Conservation (phyloP, 1,140 invertebrate genomes). For the Sycobia sp. region DNA sequence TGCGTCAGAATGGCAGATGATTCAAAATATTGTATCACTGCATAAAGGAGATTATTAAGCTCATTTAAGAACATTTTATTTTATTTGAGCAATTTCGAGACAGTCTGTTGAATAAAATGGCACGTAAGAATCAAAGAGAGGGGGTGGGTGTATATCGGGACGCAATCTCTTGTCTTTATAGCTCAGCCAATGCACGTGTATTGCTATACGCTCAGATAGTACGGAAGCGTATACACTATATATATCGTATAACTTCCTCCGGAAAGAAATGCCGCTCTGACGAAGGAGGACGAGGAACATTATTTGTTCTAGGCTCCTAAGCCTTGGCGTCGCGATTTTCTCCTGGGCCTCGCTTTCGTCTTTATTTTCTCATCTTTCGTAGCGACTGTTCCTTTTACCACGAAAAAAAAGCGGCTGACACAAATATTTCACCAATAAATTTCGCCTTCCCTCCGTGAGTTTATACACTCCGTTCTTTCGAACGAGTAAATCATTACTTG, state of each 20-base stretch:
- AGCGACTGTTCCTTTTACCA: no score
- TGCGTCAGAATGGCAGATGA: no score
- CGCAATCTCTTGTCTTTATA: slow-evolving; percentile 5
- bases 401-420: neutral
- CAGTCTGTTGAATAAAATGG: no score
- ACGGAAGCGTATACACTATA: no score
- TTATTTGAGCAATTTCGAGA: no score
- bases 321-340: slow-evolving; percentile 47
- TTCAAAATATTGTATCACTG: no score
- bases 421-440: neutral
- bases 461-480: no score
- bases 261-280: slow-evolving; percentile 53
- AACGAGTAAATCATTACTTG: no score
- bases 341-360: slow-evolving; percentile 30
- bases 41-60: no score
- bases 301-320: slow-evolving; percentile 57
- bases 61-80: no score
- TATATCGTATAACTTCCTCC: slow-evolving; percentile 29
- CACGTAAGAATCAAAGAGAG: neutral
- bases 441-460: no score
- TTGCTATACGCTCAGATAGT: slow-evolving; percentile 8
- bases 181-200: slow-evolving; percentile 13
- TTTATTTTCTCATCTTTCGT: slow-evolving; percentile 10
- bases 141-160: no score
- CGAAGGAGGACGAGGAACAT: slow-evolving; percentile 54